Evolutionary conservation across 2,797 vertebrate species (phyloP), one percentile per base, ranked within the genome.

Genomic region (Hippocampus kuda): DNA sequence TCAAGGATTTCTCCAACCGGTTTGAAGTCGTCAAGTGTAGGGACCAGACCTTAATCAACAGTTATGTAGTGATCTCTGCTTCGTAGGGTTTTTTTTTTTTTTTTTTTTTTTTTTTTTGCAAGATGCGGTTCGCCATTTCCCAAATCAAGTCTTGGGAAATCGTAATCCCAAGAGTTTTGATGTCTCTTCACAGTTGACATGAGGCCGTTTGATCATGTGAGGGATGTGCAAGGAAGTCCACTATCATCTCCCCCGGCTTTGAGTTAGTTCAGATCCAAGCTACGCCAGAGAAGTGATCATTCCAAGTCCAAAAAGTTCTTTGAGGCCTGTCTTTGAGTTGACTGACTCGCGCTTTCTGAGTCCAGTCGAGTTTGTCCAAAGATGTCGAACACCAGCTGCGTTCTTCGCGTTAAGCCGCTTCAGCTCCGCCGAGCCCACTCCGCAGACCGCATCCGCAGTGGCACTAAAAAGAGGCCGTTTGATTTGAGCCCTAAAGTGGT

Each of bases 361-460:
- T 22, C 27, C 54, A 46, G 62, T 51, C 38, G 0, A 4, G 57
- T 61, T 73, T 69, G 34, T 74, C 68, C 53, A 24, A 66, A 27
- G 22, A 66, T 69, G 70, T 7, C 60, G 59, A 72, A 53, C 68
- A 57, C 57, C 51, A 64, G 20, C 60, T 5, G 30, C 38, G 20
- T 16, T 65, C 46, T 70, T 18, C 61, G 66, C 57, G 61, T 65
- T 72, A 75, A 83, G 77, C 72, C 27, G 16, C 72, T 63, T 62
- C 15, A 24, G n/a, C 62, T 41, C 20, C 1, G 3, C 20, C 18
- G 80, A 70, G 59, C 71, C 74, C 48, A 46, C 62, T 70, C 18
- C 18, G 56, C 62, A 60, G 69, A 18, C 67, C 56, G 73, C 72
- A 54, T 79, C 72, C 64, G 44, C 72, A 38, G 70, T 73, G 54